Conservation (phyloP, 2,888 invertebrate species). For the Andrena camellia region DNA sequence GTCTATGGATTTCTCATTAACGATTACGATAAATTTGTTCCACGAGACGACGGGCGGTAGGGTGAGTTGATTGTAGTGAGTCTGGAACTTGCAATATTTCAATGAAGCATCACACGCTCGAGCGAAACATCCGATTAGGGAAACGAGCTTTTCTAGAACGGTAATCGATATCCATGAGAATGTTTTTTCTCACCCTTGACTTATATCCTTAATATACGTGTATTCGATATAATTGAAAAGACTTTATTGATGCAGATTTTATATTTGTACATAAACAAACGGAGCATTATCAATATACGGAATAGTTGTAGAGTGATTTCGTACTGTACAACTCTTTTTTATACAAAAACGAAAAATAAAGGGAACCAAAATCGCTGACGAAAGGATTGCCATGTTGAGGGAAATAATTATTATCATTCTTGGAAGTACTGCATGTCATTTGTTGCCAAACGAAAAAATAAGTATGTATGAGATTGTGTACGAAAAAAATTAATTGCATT, state of each 20-base stretch:
- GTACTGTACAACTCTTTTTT: slow-evolving; percentile 65
- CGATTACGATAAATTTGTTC: not conserved
- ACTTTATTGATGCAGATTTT: slow-evolving; percentile 76
- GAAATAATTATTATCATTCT: slow-evolving; percentile 63
- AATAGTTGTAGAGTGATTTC: slow-evolving; percentile 61
- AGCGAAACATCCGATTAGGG: slow-evolving; percentile 12
- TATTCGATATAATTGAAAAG: slow-evolving; percentile 54
- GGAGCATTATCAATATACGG: slow-evolving; percentile 42
- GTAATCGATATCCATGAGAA: slow-evolving; percentile 29
- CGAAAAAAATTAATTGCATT: slow-evolving; percentile 13
- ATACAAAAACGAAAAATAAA: slow-evolving; percentile 62
- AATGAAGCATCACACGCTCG: slow-evolving; percentile 30
- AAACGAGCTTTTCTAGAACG: slow-evolving; percentile 17
- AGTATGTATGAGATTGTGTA: slow-evolving; percentile 63
- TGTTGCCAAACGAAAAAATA: slow-evolving; percentile 76
- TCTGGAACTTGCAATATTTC: slow-evolving; percentile 14
- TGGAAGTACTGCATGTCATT: slow-evolving; percentile 67
- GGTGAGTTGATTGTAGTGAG: slow-evolving; percentile 23
- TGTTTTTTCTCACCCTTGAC: slow-evolving; percentile 21
- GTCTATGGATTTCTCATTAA: not conserved
- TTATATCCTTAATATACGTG: slow-evolving; percentile 39
- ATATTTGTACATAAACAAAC: slow-evolving; percentile 80
- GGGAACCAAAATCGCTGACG: slow-evolving; percentile 68
- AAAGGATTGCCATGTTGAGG: slow-evolving; percentile 67
- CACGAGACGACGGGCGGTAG: not conserved